Evolutionary conservation across 2,113 vertebrate species (phyloP), one percentile per base, ranked within the genome.

Genomic region (Asarcornis scutulata): DNA sequence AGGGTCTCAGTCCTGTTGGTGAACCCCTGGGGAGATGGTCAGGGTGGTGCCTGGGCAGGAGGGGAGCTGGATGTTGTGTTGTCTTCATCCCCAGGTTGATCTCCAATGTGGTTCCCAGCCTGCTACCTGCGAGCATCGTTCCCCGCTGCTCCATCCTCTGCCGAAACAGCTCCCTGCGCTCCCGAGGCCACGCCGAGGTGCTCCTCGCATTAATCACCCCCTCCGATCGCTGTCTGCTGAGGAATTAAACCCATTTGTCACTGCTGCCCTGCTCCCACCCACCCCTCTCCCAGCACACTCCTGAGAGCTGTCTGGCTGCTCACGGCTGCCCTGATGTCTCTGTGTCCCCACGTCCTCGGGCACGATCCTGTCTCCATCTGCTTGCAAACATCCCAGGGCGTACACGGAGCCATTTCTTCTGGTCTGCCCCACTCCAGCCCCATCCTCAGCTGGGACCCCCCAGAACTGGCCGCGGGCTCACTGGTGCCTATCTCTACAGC

Each of bases 191-290:
- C 0, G 0, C 2, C 0, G 31, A 88, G 73, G 64, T n/a, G 44
- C 46, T 67, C 46, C 52, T 86, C 75, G 78, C 94, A 95, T 95
- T 96, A 93, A 96, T 94, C 95, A 94, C 82, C 55, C 74, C 53
- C 84, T 91, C 63, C 62, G 22, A 0, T 73, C 11, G 5, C 17
- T 42, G 91, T 94, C 96, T 93, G 89, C 78, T 25, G 63, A 74
- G 89, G 95, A 96, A 96, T 95, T 91, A 89, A 89, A 94, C 52
- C 66, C 87, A 80, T 96, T 95, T 95, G 79, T 96, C 93, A 95
- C 89, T 36, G 91, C 69, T 92, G 76, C 22, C 91, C 80, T 44
- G 52, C 17, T 71, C 72, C 87, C 79, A 17, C 53, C 58, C 4
- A 1, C 46, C 69, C 55, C 38, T 27, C 4, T 73, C 78, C 50